A percentile compares a stretch with the other conserved stretches of the same genome.
These are phyloP conservation scores for Rhynchotus rufescens DNA, from an alignment of 2,797 vertebrate species.

Conservation along the genomic window DNA sequence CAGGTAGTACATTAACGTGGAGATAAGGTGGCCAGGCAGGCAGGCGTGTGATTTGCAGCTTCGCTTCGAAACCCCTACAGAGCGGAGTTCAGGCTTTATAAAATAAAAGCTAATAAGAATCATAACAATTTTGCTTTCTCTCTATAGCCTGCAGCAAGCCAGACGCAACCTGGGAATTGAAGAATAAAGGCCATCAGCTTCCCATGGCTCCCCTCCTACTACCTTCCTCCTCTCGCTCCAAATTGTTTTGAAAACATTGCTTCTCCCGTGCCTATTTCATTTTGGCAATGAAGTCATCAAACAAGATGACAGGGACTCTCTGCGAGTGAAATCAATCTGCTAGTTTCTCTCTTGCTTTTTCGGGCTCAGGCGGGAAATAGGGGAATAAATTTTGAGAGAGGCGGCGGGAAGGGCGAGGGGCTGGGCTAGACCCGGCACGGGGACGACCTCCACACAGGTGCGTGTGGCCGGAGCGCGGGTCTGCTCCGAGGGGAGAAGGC, in stretches of 20 bases:
- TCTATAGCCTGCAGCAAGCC: conserved; percentile 70
- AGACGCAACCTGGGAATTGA: conserved; percentile 71
- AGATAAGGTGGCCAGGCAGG: conserved; percentile 44
- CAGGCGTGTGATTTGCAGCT: conserved; percentile 56
- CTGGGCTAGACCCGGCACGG: background rate
- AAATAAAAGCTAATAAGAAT: conserved; percentile 78
- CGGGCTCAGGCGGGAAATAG: conserved; percentile 53
- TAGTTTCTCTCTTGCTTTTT: conserved; percentile 57
- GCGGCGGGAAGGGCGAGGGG: conserved; percentile 16
- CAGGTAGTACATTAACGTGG: conserved; percentile 20
- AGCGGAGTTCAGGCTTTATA: conserved; percentile 67
- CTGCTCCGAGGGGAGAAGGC: background rate
- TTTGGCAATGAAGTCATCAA: conserved; percentile 78
- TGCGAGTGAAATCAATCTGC: conserved; percentile 70
- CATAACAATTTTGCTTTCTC: conserved; percentile 75
- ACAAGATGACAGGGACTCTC: conserved; percentile 78
- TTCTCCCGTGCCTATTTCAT: conserved; percentile 75
- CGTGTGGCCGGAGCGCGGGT: background rate
- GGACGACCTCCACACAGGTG: background rate
- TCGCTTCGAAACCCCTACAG: conserved; percentile 50
- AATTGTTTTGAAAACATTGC: conserved; percentile 79
- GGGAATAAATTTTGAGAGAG: conserved; percentile 69
- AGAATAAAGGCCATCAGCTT: conserved; percentile 76
- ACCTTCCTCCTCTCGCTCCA: conserved; percentile 70
- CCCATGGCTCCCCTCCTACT: conserved; percentile 60